Evolutionary conservation across 2,113 vertebrate species (phyloP).

Genomic region (Mobula hypostoma): DNA sequence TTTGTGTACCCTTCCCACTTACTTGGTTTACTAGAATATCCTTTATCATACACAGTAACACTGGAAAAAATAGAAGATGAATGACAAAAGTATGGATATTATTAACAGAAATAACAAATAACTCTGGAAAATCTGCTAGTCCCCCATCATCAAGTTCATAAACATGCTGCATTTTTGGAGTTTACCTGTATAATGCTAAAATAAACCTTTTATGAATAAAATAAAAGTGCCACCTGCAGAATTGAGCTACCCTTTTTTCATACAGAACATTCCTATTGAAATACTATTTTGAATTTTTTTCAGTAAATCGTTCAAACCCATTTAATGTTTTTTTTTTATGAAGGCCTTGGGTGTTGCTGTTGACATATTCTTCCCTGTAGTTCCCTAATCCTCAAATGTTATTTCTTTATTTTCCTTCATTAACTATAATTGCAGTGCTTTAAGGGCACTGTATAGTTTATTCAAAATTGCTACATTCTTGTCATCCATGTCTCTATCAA

Average conservation of each 20-base stretch:
- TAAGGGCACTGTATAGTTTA: not conserved
- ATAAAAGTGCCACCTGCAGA: not conserved
- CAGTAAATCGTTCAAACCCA: not conserved
- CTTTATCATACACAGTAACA: too few species aligned
- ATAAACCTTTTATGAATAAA: not conserved
- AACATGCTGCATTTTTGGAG: too few species aligned
- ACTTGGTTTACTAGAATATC: too few species aligned
- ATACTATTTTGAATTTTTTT: not conserved
- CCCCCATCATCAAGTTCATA: too few species aligned
- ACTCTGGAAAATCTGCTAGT: too few species aligned
- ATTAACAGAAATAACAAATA: too few species aligned
- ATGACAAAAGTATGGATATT: too few species aligned
- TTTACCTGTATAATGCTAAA: not conserved
- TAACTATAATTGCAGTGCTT: not conserved
- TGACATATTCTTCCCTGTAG: not conserved
- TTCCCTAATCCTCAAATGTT: not conserved
- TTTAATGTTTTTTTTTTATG: not conserved
- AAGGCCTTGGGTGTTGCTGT: not conserved
- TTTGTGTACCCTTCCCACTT: too few species aligned
- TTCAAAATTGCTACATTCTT: not conserved
- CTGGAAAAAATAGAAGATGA: too few species aligned
- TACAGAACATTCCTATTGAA: not conserved
- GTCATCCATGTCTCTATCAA: not conserved
- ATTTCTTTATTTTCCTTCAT: not conserved
- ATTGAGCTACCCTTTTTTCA: not conserved